Evolutionary conservation across 2,888 invertebrate species (phyloP).

Genomic region (Zaprionus bogoriensis): DNA sequence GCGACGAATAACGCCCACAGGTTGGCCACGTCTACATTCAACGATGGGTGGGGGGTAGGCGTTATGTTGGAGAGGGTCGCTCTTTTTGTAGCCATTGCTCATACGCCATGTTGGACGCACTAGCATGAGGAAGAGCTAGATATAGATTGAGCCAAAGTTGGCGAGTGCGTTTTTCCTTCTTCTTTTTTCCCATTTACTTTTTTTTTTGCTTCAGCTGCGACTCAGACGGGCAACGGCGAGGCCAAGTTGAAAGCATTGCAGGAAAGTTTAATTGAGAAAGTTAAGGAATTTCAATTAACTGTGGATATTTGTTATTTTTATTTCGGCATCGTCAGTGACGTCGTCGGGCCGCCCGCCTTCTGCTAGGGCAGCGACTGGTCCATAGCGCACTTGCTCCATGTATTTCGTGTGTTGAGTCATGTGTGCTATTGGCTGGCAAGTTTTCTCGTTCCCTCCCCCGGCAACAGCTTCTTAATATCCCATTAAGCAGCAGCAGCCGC

Average conservation of each 20-base stretch:
- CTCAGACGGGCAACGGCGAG: conserved; percentile 37
- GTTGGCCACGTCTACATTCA: conserved; percentile 65
- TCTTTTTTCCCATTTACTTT: conserved; percentile 3
- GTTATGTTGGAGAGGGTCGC: too few species aligned
- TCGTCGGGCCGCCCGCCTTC: conserved; percentile 10
- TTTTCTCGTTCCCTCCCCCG: conserved; percentile 25
- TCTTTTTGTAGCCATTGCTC: conserved; percentile 65
- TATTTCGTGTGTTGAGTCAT: conserved; percentile 72
- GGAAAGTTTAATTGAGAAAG: conserved; percentile 83
- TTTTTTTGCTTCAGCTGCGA: conserved; percentile 23
- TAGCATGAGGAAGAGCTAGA: conserved; percentile 7
- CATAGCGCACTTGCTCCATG: conserved; percentile 34
- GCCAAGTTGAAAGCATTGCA: conserved; percentile 73
- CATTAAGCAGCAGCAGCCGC: conserved; percentile 40
- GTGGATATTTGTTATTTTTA: conserved; percentile 80
- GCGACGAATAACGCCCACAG: conserved; percentile 71
- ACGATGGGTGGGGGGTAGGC: too few species aligned
- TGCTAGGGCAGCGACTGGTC: conserved; percentile 5
- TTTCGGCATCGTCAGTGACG: conserved; percentile 50
- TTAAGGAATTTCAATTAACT: conserved; percentile 83
- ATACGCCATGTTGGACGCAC: conserved; percentile 60
- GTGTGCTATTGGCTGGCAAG: conserved; percentile 66
- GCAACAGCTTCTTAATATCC: conserved; percentile 51
- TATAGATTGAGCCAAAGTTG: conserved; percentile 48
- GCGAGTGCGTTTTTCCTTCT: conserved; percentile 22